Evolutionary conservation across 2,797 vertebrate species (phyloP).

Genomic region (Pantherophis vulpinus): DNA sequence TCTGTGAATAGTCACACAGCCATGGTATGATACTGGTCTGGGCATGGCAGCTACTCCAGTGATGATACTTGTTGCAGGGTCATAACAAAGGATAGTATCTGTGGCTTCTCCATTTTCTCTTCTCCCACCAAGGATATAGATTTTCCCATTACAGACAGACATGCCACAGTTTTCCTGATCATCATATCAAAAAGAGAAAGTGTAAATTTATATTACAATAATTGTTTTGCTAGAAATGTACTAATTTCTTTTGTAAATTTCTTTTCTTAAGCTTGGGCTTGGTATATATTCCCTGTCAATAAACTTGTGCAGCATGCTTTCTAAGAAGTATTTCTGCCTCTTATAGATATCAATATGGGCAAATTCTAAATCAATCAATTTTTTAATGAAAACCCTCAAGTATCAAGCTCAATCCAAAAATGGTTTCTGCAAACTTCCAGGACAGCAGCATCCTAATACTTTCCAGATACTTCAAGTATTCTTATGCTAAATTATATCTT

Average conservation of each 20-base stretch:
- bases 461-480: neutral
- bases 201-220: neutral
- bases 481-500: neutral
- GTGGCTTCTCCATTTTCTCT: constrained; percentile 90
- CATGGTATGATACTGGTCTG: constrained; percentile 94
- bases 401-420: neutral
- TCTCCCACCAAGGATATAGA: constrained; percentile 95
- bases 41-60: constrained; percentile 93
- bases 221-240: neutral
- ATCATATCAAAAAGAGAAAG: constrained; percentile 55
- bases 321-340: neutral
- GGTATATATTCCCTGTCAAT: neutral
- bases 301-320: neutral
- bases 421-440: neutral
- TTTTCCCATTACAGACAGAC: constrained; percentile 97
- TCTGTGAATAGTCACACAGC: constrained; percentile 97
- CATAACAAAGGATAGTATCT: constrained; percentile 92
- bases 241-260: neutral
- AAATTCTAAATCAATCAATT: neutral
- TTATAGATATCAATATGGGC: neutral
- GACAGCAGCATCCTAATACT: constrained; percentile 8
- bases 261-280: neutral
- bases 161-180: constrained; percentile 96
- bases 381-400: neutral
- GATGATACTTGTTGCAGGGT: constrained; percentile 93